A percentile compares a stretch with the other conserved stretches of the same genome.
Evolutionary conservation across 2,888 invertebrate species (phyloP).

Genomic region (Chromoteleia sp.): DNA sequence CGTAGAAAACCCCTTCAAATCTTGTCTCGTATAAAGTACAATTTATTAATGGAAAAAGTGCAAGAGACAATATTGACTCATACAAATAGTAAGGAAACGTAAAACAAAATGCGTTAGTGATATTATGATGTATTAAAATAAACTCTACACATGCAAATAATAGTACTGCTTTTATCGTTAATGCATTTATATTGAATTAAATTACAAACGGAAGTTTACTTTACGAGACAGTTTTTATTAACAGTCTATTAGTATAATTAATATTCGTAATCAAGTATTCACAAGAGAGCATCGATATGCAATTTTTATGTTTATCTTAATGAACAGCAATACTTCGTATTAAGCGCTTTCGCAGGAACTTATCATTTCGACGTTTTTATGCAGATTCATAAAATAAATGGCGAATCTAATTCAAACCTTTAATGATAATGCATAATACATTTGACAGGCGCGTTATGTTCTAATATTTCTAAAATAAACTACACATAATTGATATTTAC

Average conservation of each 20-base stretch:
- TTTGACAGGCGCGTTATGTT: too few relatives aligned
- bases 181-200: neutral
- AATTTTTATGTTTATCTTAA: neutral
- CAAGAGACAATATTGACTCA: neutral
- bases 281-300: too few relatives aligned
- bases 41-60: neutral
- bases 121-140: conserved; percentile 2
- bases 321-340: neutral
- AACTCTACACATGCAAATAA: neutral
- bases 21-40: neutral
- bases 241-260: neutral
- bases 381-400: neutral
- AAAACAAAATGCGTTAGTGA: neutral
- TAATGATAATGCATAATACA: too few relatives aligned
- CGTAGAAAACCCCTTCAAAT: neutral
- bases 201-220: neutral
- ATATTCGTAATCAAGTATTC: neutral
- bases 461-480: too few relatives aligned
- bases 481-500: too few relatives aligned
- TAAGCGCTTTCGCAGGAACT: neutral
- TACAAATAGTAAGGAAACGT: neutral
- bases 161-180: neutral
- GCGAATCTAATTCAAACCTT: neutral
- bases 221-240: neutral
- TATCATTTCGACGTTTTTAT: neutral